These are phyloP conservation scores for Tetragonisca angustula DNA, from an alignment of 2,888 invertebrate genomes.

Conservation along the genomic window DNA sequence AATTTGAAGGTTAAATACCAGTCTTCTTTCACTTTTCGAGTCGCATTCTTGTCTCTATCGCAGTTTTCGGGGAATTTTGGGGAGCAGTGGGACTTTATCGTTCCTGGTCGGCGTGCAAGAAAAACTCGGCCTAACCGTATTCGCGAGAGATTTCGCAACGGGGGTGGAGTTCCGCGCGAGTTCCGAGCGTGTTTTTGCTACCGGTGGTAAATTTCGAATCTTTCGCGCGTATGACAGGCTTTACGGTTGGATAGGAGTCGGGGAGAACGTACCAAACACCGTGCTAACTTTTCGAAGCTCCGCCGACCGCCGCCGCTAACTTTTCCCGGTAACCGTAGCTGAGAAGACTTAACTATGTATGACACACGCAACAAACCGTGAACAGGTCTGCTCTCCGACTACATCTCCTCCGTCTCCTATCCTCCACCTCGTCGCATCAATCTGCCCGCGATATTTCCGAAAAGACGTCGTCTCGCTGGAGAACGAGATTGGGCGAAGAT, in stretches of 20 bases:
- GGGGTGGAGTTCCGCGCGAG: background rate
- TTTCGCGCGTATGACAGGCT: constrained; percentile 26
- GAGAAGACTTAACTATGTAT: constrained; percentile 33
- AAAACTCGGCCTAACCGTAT: background rate
- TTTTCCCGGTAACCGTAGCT: constrained; percentile 16
- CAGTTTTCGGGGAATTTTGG: no score
- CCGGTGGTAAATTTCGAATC: constrained; percentile 26
- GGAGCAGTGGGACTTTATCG: no score
- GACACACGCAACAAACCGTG: constrained; percentile 23
- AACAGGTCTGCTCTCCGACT: background rate
- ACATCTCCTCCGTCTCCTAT: background rate
- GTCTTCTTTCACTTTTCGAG: no score
- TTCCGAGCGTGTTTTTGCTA: constrained; percentile 31
- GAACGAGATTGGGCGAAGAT: background rate
- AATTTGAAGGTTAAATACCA: no score
- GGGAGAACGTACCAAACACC: constrained; percentile 25
- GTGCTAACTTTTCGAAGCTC: constrained; percentile 38
- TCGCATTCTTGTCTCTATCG: no score
- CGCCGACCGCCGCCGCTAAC: constrained; percentile 30
- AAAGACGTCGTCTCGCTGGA: background rate
- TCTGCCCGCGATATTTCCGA: background rate
- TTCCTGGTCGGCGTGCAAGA: background rate
- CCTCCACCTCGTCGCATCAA: background rate
- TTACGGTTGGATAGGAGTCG: constrained; percentile 6
- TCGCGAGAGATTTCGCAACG: background rate